These are phyloP conservation scores for Salpingus planirostris DNA, from an alignment of 2,888 invertebrate genomes.

Conservation along the genomic window DNA sequence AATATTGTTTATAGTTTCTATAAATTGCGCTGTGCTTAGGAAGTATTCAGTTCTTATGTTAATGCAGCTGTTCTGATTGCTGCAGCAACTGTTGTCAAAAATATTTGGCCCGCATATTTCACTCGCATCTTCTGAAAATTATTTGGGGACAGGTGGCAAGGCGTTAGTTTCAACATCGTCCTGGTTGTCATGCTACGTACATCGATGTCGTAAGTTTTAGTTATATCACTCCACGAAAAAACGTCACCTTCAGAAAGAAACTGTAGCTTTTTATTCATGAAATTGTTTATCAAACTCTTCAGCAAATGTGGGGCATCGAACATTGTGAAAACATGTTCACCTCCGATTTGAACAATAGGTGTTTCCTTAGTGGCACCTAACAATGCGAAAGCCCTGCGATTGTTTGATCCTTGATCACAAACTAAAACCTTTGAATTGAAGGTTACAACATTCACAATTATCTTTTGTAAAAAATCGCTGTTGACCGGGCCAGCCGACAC, in stretches of 20 bases:
- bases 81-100: slow-evolving; percentile 11
- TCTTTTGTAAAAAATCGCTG: neutral
- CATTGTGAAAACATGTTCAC: neutral
- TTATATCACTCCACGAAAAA: slow-evolving; percentile 3
- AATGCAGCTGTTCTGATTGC: slow-evolving; percentile 9
- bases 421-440: neutral
- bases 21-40: slow-evolving; percentile 11
- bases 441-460: slow-evolving; percentile 1
- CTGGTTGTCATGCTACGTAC: slow-evolving; percentile 1
- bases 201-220: slow-evolving; percentile 3
- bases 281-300: slow-evolving; percentile 6
- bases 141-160: neutral
- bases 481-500: slow-evolving; percentile 1
- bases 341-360: neutral
- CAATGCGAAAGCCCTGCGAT: neutral
- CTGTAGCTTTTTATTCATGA: slow-evolving; percentile 4
- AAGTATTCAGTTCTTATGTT: slow-evolving; percentile 8
- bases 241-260: slow-evolving; percentile 3
- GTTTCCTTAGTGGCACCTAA: slow-evolving; percentile 1
- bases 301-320: slow-evolving; percentile 1
- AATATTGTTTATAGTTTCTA: slow-evolving; percentile 14
- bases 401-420: neutral
- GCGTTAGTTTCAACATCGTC: slow-evolving; percentile 4
- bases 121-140: neutral
- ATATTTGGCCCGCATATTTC: slow-evolving; percentile 6